Conservation (phyloP, 2,888 invertebrate genomes). For the Rotaria sp. region DNA sequence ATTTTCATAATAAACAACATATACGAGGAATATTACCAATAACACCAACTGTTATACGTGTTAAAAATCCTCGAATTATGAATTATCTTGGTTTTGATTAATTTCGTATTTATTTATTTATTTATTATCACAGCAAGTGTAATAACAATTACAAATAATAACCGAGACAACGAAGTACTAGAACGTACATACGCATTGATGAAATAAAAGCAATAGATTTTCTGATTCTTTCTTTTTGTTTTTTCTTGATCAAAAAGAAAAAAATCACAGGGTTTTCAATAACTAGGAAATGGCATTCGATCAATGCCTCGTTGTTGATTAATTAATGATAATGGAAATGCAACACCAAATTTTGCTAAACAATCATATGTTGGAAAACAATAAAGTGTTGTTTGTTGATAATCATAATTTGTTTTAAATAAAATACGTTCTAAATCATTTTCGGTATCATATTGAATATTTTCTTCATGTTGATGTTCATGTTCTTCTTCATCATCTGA, state of each 20-base stretch:
- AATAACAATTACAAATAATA: background rate
- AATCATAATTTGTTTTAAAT: background rate
- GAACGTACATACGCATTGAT: background rate
- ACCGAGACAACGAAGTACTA: background rate
- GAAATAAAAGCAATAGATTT: background rate
- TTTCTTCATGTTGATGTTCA: background rate
- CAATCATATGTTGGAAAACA: slow-evolving; percentile 5
- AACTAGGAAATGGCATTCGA: slow-evolving; percentile 3
- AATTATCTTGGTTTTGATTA: background rate
- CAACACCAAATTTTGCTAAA: background rate
- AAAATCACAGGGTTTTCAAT: background rate
- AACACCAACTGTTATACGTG: background rate
- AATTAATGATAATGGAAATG: background rate
- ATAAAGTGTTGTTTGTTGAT: background rate
- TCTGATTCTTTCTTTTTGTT: background rate
- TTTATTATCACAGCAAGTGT: background rate
- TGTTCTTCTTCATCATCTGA: background rate
- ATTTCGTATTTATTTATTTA: background rate
- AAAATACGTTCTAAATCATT: slow-evolving; percentile 6
- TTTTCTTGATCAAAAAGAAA: background rate
- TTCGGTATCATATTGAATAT: background rate
- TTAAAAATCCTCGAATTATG: background rate
- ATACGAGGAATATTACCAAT: background rate
- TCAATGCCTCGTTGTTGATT: background rate
- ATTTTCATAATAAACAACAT: background rate